Evolutionary conservation across 2,113 vertebrate genomes (phyloP).

Genomic region (Oryzias javanicus): DNA sequence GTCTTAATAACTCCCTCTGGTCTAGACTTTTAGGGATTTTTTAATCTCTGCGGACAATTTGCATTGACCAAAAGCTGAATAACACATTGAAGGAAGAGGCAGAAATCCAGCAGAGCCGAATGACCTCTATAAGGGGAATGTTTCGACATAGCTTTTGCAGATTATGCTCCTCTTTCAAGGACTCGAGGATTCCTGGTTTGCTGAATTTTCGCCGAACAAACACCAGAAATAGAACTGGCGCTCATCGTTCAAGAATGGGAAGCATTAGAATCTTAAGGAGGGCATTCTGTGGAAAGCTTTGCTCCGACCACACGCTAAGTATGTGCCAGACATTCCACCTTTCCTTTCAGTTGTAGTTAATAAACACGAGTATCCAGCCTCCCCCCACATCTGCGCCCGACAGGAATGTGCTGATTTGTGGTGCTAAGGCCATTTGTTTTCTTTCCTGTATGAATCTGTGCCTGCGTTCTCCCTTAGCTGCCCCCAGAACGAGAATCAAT

Average conservation of each 20-base stretch:
- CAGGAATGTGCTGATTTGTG: constrained; percentile 45
- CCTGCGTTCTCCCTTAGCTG: background rate
- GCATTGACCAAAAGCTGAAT: background rate
- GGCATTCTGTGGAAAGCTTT: background rate
- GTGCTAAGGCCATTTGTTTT: constrained; percentile 19
- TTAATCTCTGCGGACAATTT: background rate
- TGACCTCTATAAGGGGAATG: too few species aligned
- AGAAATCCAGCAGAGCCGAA: too few species aligned
- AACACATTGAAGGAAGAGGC: background rate
- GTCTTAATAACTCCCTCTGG: background rate
- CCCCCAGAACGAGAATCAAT: constrained; percentile 11
- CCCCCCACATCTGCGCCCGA: background rate
- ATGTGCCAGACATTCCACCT: constrained; percentile 4
- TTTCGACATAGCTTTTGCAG: too few species aligned
- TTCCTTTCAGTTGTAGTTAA: background rate
- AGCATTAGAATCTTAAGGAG: background rate
- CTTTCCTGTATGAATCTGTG: constrained; percentile 2
- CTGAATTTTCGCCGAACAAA: background rate
- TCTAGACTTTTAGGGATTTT: background rate
- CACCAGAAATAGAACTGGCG: background rate
- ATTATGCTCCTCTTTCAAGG: too few species aligned
- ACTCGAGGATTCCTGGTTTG: background rate
- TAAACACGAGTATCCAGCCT: constrained; percentile 2
- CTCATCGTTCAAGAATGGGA: background rate
- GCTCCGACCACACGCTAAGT: background rate